phyloP scores from a whole-genome alignment of 2,113 vertebrate species.

The Melanotaenia duboulayi region DNA sequence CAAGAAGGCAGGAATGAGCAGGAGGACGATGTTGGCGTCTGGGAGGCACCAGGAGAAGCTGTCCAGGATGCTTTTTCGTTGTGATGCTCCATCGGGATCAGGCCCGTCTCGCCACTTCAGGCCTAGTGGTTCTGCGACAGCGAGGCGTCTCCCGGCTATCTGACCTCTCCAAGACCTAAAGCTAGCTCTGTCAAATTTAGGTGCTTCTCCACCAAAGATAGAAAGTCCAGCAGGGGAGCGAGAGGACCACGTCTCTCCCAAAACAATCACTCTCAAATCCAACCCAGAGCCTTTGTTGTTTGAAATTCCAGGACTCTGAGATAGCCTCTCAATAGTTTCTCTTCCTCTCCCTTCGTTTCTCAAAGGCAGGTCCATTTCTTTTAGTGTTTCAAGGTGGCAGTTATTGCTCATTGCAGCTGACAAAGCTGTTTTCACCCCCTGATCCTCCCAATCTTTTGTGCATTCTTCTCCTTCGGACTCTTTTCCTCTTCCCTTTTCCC shows the following conservation, averaged over 20 bases:
- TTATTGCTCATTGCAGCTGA: slow-evolving; percentile 35
- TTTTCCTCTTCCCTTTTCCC: slow-evolving; percentile 10
- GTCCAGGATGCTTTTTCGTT: slow-evolving; percentile 42
- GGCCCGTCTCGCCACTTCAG: slow-evolving; percentile 74
- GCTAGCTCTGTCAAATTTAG: background rate
- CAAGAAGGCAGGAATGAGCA: slow-evolving; percentile 77
- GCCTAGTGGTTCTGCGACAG: slow-evolving; percentile 58
- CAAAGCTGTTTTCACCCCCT: background rate
- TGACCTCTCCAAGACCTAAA: slow-evolving; percentile 68
- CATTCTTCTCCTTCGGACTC: background rate
- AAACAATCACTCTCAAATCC: slow-evolving; percentile 70
- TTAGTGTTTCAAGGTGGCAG: slow-evolving; percentile 45
- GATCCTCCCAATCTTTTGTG: slow-evolving; percentile 4
- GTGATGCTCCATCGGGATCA: background rate
- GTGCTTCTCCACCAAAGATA: slow-evolving; percentile 54
- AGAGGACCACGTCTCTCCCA: slow-evolving; percentile 77
- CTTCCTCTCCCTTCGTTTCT: background rate
- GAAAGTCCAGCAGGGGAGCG: slow-evolving; percentile 48
- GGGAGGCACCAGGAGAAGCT: slow-evolving; percentile 58
- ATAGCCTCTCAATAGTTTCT: background rate
- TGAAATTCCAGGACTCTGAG: background rate
- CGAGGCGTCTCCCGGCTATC: slow-evolving; percentile 51
- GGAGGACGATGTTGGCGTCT: slow-evolving; percentile 68
- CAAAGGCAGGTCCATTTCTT: slow-evolving; percentile 10
- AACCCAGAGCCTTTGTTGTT: slow-evolving; percentile 11